phyloP scores from a whole-genome alignment of 1,140 invertebrate genomes.

The Ostrea denselamellosa region DNA sequence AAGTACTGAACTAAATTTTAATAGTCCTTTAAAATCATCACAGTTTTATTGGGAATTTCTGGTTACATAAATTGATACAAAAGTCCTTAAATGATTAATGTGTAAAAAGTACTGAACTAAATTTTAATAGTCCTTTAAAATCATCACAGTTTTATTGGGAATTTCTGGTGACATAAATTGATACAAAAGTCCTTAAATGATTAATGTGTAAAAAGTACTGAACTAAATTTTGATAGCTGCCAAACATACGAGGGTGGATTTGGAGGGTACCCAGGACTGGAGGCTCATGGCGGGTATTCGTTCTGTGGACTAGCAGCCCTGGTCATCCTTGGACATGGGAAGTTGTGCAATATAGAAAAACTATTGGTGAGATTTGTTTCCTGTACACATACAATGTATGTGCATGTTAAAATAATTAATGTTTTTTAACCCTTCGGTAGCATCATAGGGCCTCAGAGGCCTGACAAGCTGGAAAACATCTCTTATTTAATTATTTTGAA shows the following conservation, averaged over 20 bases:
- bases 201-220: background rate
- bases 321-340: constrained; percentile 88
- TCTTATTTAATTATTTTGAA: no score
- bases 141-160: background rate
- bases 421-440: no score
- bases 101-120: background rate
- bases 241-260: constrained; percentile 99
- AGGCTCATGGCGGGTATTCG: constrained; percentile 98
- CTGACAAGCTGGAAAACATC: no score
- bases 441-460: no score
- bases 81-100: background rate
- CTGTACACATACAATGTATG: no score
- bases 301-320: constrained; percentile 97
- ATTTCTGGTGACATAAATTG: background rate
- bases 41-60: background rate
- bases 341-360: constrained; percentile 88
- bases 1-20: no score
- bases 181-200: background rate
- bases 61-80: background rate
- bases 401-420: no score
- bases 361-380: constrained; percentile 83
- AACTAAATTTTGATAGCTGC: constrained; percentile 82
- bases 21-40: background rate
- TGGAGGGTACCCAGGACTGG: constrained; percentile 94
- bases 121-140: background rate